These are phyloP conservation scores for Elephantulus edwardii DNA, from an alignment of 2,113 vertebrate species.

Conservation along the genomic window DNA sequence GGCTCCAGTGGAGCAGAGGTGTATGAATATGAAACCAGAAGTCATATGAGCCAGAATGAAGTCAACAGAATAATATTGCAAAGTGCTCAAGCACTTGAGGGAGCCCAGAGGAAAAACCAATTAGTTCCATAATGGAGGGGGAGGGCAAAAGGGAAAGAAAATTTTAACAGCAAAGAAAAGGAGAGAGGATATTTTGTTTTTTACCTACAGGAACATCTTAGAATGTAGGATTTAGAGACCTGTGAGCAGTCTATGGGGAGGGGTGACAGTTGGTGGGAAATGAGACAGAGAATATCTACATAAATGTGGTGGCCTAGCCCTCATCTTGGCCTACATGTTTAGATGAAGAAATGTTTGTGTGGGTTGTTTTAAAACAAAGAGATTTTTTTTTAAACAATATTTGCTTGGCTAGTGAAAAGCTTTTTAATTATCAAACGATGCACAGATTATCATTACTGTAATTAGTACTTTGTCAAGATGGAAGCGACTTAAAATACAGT, in stretches of 20 bases:
- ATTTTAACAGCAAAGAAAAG: background rate
- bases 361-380: too few species aligned
- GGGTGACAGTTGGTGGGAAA: background rate
- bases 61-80: background rate
- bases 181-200: background rate
- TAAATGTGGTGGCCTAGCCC: too few species aligned
- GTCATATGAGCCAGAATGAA: constrained; percentile 4
- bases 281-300: background rate
- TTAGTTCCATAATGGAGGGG: background rate
- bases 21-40: background rate
- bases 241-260: background rate
- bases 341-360: too few species aligned
- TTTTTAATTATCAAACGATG: background rate
- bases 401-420: background rate
- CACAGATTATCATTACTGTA: background rate
- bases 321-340: too few species aligned
- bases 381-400: background rate
- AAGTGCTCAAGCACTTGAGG: background rate
- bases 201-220: background rate
- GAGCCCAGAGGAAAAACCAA: background rate
- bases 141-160: background rate
- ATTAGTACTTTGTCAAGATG: constrained; percentile 14
- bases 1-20: background rate
- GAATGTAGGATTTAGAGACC: background rate
- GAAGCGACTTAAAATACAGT: background rate